phyloP scores from a whole-genome alignment of 2,797 vertebrate genomes.

The Anisognathus igniventris region DNA sequence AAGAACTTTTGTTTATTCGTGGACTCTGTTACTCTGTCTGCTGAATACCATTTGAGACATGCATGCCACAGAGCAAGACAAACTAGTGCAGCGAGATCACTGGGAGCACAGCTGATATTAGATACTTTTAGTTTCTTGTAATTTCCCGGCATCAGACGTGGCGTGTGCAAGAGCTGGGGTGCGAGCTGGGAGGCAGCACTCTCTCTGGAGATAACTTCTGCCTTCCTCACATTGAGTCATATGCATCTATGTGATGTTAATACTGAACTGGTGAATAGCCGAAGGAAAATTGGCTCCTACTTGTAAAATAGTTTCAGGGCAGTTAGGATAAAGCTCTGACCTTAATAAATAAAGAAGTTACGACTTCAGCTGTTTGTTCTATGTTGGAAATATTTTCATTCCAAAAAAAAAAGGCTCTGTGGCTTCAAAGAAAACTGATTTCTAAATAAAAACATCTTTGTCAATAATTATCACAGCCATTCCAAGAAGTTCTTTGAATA shows the following conservation, averaged over 20 bases:
- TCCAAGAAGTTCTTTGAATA: neutral
- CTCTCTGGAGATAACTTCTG: neutral
- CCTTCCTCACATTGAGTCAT: neutral
- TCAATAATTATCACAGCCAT: neutral
- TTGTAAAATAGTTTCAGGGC: neutral
- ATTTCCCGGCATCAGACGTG: neutral
- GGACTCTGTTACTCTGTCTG: neutral
- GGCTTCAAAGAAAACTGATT: neutral
- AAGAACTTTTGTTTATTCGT: neutral
- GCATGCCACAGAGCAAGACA: neutral
- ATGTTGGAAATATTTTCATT: neutral
- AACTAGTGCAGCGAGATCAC: neutral
- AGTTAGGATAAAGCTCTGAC: neutral
- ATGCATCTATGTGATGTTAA: neutral
- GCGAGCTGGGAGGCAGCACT: accelerated
- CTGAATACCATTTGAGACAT: neutral
- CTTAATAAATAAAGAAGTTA: neutral
- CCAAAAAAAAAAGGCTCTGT: neutral
- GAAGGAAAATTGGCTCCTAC: neutral
- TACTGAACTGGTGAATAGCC: neutral
- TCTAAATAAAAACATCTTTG: neutral
- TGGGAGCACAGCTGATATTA: neutral
- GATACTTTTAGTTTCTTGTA: neutral
- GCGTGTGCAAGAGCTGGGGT: neutral
- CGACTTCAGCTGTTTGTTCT: neutral